Percentiles rank a stretch among this genome's conserved stretches.
These are phyloP conservation scores for Oriolus oriolus DNA, from an alignment of 2,113 vertebrate species.

Conservation along the genomic window DNA sequence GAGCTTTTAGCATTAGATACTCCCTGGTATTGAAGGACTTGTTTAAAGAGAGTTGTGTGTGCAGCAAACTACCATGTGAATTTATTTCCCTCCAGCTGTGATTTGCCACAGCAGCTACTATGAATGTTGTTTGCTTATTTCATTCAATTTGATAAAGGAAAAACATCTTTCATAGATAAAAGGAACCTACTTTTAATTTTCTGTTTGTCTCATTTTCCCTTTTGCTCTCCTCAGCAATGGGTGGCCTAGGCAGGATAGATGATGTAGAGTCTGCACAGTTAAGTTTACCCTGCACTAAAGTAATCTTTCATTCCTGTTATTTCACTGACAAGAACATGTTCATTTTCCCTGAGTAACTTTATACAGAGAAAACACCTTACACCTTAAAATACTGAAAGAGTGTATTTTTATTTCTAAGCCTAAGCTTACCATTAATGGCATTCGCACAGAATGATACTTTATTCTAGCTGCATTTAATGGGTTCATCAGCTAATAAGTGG, in stretches of 20 bases:
- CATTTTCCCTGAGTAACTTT: neutral
- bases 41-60: neutral
- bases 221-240: neutral
- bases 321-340: neutral
- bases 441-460: neutral
- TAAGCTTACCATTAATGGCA: neutral
- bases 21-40: neutral
- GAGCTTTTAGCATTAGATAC: neutral
- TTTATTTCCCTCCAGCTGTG: neutral
- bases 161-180: neutral
- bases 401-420: neutral
- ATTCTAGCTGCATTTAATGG: slow-evolving; percentile 33
- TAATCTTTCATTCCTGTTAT: neutral
- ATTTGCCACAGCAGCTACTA: neutral
- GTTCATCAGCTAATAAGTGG: slow-evolving; percentile 34
- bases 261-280: neutral
- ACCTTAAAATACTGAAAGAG: neutral
- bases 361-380: neutral
- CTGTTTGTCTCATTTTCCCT: neutral
- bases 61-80: neutral
- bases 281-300: neutral
- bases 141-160: neutral
- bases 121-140: neutral
- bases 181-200: neutral
- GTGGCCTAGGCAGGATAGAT: neutral